These are phyloP conservation scores for Pygoscelis antarcticus DNA, from an alignment of 2,113 vertebrate species.

Conservation along the genomic window DNA sequence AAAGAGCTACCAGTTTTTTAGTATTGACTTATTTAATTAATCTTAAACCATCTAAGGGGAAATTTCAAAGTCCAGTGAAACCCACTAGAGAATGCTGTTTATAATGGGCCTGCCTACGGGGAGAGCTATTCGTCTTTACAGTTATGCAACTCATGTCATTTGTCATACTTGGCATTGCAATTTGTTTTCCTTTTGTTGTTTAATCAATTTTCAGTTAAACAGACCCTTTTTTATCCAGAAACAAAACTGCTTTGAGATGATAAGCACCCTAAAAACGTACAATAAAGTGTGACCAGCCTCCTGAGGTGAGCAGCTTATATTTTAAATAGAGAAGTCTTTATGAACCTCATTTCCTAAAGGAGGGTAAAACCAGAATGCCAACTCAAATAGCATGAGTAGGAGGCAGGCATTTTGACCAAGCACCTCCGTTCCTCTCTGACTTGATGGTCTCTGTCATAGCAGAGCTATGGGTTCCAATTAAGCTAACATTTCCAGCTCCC, in stretches of 20 bases:
- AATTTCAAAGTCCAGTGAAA: constrained; percentile 11
- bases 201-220: constrained; percentile 15
- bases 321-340: neutral
- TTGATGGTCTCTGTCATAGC: neutral
- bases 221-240: neutral
- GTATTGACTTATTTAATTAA: constrained; percentile 28
- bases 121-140: neutral
- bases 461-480: neutral
- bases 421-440: neutral
- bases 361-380: neutral
- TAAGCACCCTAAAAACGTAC: neutral
- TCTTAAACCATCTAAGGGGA: neutral
- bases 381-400: neutral
- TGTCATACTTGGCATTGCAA: neutral
- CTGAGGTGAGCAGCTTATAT: neutral
- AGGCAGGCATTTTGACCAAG: neutral
- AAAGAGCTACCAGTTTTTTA: neutral
- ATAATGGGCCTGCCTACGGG: neutral
- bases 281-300: neutral
- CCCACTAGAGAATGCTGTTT: neutral
- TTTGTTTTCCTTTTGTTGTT: constrained; percentile 26
- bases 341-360: neutral
- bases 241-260: neutral
- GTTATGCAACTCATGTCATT: neutral
- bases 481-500: neutral